Evolutionary conservation across 2,797 vertebrate species (phyloP), one percentile per base, ranked within the genome.

Genomic region (Jordanella pulchra): DNA sequence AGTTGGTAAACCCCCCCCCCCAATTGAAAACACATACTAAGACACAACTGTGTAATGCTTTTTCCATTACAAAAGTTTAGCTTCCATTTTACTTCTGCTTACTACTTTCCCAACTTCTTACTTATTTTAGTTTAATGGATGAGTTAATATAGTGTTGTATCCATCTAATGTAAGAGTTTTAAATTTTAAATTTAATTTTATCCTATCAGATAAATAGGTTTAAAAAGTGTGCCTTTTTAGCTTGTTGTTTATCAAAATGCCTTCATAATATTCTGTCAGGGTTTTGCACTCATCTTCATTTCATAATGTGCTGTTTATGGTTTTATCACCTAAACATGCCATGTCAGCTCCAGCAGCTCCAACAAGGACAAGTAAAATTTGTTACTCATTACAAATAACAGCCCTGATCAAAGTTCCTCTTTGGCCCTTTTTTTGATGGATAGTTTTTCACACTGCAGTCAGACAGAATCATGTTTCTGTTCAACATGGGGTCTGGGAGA

Each of bases 331-430:
- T 44, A 18, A 45, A 11, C 39, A 7, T 71, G 27, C 35, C 47
- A 21, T 47, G 56, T 50, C 32, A 69, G 58, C 32, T 3, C 7
- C 45, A 23, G n/a, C 17, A 51, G 45, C 30, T 58, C 9, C 44
- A 23, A n/a, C 4, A 12, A 48, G 7, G 27, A 65, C 67, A 11
- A 69, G 72, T 73, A 25, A 74, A 61, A 32, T 18, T 30, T 48
- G 81, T 89, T 84, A 89, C 67, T 86, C 47, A 89, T 90, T 90
- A 80, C 83, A 82, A 58, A 27, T 21, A 0, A 4, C 45, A 25
- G 72, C 65, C 51, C 53, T 23, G 91, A 86, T 84, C 92, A 94
- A 93, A 93, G 93, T 90, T 82, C 89, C 54, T 51, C 28, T 50
- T 10, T 7, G 2, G 30, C 42, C 27, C 13, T 21, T 28, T 45